Percentiles rank a stretch among this genome's conserved stretches.
Evolutionary conservation across 2,797 vertebrate genomes (phyloP).

Genomic region (Xenops minutus): DNA sequence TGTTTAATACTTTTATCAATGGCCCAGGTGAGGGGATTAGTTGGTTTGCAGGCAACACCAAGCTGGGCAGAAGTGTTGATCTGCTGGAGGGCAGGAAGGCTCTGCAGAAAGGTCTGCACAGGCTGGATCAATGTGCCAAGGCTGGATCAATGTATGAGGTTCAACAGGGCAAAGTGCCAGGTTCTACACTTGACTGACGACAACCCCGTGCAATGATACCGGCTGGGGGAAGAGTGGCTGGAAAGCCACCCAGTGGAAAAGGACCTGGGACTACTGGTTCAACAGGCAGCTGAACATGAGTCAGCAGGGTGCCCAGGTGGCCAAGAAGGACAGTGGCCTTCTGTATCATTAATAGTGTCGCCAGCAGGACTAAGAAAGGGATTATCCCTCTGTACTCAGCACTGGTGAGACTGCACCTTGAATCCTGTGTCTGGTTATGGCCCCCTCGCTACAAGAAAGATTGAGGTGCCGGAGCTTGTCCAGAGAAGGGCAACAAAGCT

Average conservation of each 20-base stretch:
- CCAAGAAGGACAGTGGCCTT: neutral
- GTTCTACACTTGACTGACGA: accelerated
- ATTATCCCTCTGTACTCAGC: neutral
- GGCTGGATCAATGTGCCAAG: neutral
- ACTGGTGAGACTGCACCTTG: neutral
- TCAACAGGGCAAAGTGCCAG: accelerated
- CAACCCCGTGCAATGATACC: accelerated
- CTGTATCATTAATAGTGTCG: neutral
- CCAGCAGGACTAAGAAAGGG: neutral
- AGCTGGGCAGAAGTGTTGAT: neutral
- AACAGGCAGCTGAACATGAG: neutral
- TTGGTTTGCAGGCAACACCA: neutral
- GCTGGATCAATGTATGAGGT: accelerated
- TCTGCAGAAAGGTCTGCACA: neutral
- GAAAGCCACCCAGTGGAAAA: neutral
- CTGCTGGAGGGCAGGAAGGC: neutral
- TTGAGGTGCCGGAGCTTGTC: neutral
- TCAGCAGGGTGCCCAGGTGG: neutral
- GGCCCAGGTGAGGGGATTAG: no score
- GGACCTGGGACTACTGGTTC: neutral
- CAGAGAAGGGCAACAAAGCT: neutral
- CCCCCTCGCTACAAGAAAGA: neutral
- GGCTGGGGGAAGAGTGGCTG: neutral
- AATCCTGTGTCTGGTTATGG: neutral
- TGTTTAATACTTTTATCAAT: neutral